phyloP scores from a whole-genome alignment of 2,113 vertebrate species.

The Coptodon rendalli region DNA sequence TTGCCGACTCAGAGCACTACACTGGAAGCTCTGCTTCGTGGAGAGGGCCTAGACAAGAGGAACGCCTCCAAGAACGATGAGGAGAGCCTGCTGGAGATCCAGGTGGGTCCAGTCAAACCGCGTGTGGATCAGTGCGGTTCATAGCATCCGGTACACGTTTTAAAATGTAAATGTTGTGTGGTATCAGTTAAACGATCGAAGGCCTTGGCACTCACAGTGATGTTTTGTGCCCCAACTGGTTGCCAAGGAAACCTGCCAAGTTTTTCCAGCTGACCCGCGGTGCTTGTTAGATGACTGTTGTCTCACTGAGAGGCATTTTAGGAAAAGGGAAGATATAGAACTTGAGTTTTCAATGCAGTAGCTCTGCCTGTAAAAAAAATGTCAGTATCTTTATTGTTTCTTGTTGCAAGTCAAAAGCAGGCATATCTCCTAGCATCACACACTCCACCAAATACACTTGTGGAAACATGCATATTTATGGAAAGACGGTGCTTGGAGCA shows the following conservation, averaged over 20 bases:
- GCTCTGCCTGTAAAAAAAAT: background rate
- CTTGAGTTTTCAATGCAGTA: background rate
- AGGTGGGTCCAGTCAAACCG: slow-evolving; percentile 70
- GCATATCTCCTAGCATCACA: background rate
- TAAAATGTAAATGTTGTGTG: background rate
- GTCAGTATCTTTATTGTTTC: background rate
- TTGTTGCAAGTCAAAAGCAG: background rate
- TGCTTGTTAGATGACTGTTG: slow-evolving; percentile 15
- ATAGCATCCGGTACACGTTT: background rate
- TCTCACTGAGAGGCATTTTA: background rate
- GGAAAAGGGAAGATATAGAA: background rate
- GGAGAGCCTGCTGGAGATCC: slow-evolving; percentile 89
- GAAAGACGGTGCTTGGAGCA: background rate
- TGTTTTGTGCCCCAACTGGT: slow-evolving; percentile 12
- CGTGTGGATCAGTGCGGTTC: background rate
- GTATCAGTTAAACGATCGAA: background rate
- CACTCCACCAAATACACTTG: background rate
- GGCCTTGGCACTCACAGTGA: background rate
- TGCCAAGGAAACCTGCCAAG: slow-evolving; percentile 26
- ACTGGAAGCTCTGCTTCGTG: slow-evolving; percentile 88
- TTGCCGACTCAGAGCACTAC: slow-evolving; percentile 88
- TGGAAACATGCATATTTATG: background rate
- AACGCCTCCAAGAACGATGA: slow-evolving; percentile 82
- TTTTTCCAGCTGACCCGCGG: slow-evolving; percentile 34
- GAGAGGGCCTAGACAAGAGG: slow-evolving; percentile 88